Base-by-base conservation (phyloP, 2,113 vertebrate genomes). In the Equus quagga region DNA sequence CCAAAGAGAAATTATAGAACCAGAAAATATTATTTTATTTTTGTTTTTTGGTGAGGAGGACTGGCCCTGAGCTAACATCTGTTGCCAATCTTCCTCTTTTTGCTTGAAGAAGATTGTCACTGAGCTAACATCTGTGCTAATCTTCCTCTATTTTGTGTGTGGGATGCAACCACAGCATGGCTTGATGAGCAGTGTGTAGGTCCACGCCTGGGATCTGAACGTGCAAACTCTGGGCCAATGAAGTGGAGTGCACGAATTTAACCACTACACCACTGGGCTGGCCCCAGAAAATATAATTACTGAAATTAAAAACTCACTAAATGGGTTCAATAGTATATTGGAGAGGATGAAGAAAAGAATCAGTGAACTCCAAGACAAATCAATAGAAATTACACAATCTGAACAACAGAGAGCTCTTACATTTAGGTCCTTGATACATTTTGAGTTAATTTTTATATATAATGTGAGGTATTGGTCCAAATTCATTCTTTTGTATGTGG, bases 401-500 rank as follows among this genome's bases (percentile, higher is more conserved):
- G 58, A 89, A 94, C 15, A 89, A 82, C 31, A 75, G 78, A 81
- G 67, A 90, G 36, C 31, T 46, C 75, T 75, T 76, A 83, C 36
- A 83, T 75, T 95, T 89, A 75, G n/a, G 46, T 75, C n/a, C 75
- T 93, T 93, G 70, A 75, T 51, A 81, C n/a, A 14, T 28, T 46
- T 65, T 49, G 84, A 41, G 33, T 94, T 73, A 64, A 82, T 82
- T 73, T 89, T 73, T 44, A 58, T 65, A 73, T 33, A 54, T 28
- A 21, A 56, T 56, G 28, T 94, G 26, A 89, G 11, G 23, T 72
- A 44, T 75, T 10, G 8, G 49, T 83, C 46, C 36, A 94, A 83
- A 83, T 67, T 83, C 56, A 89, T 89, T 90, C 44, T 89, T 89
- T 54, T 82, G 36, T 49, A n/a, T 83, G 60, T 95, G 70, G 69